Evolutionary conservation across 2,113 vertebrate species (phyloP).

Genomic region (Tetrax tetrax): DNA sequence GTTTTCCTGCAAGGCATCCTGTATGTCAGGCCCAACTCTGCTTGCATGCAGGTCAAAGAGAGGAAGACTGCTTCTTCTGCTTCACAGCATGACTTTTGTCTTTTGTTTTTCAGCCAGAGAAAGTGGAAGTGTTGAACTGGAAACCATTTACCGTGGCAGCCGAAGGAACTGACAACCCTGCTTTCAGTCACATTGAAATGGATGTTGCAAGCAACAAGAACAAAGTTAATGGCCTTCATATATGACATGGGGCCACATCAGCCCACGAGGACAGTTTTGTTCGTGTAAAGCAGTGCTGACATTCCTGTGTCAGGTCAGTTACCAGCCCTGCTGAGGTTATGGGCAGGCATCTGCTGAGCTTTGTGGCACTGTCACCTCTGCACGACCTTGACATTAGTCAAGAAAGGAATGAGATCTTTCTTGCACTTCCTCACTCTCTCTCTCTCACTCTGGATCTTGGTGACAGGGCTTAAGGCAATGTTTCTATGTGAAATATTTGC

Average conservation of each 20-base stretch:
- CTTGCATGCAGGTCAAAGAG: not conserved
- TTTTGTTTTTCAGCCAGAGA: slow-evolving; percentile 63
- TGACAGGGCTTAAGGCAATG: not conserved
- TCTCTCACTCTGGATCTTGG: not conserved
- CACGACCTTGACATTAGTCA: not conserved
- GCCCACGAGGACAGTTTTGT: not conserved
- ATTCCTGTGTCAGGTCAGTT: not conserved
- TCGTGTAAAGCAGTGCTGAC: not conserved
- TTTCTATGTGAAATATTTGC: not conserved
- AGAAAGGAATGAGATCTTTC: slow-evolving; percentile 35
- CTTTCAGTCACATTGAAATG: slow-evolving; percentile 78
- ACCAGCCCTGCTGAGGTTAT: not conserved
- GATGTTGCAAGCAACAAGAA: slow-evolving; percentile 37
- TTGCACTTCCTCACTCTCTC: not conserved
- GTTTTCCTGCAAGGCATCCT: not conserved
- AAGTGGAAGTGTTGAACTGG: slow-evolving; percentile 57
- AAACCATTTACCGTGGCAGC: not conserved
- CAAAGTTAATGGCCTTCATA: slow-evolving; percentile 56
- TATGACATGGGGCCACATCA: slow-evolving; percentile 8
- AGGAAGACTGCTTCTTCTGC: not conserved
- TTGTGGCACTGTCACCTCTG: not conserved
- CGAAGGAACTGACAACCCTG: slow-evolving; percentile 76
- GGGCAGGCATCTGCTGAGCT: not conserved
- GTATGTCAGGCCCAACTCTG: not conserved
- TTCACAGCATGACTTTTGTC: not conserved